Conservation (phyloP, 2,113 vertebrate species). For the Struthio camelus region DNA sequence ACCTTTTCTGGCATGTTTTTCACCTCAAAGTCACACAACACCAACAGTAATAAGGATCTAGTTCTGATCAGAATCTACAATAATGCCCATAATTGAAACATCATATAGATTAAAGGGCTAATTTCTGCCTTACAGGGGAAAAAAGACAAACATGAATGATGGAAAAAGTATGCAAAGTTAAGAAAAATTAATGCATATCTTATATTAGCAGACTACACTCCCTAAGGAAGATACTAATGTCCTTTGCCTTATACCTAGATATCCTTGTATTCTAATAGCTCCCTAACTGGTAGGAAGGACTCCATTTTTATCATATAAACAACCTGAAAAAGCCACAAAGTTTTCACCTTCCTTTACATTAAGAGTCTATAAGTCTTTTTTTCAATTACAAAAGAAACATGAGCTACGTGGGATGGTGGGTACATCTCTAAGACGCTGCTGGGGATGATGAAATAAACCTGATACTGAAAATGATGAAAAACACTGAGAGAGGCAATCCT, state of each 20-base stretch:
- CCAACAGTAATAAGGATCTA: background rate
- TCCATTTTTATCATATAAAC: background rate
- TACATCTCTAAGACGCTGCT: background rate
- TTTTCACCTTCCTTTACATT: background rate
- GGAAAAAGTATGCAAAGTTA: background rate
- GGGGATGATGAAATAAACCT: background rate
- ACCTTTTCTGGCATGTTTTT: background rate
- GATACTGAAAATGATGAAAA: background rate
- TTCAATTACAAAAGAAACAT: background rate
- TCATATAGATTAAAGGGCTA: background rate
- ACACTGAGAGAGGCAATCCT: background rate
- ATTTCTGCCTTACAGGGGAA: background rate
- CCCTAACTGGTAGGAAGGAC: background rate
- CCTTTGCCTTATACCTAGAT: background rate
- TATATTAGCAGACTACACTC: background rate
- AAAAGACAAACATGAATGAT: accelerated
- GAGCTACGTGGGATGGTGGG: background rate
- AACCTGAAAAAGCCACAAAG: background rate
- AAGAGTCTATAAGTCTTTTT: background rate
- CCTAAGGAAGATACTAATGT: background rate
- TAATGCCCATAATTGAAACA: background rate
- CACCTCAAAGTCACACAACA: background rate
- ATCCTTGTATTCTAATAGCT: background rate
- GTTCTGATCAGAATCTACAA: background rate
- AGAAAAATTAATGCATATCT: background rate